These are phyloP conservation scores for Tachypleus tridentatus DNA, from an alignment of 1,140 invertebrate species.

Conservation along the genomic window DNA sequence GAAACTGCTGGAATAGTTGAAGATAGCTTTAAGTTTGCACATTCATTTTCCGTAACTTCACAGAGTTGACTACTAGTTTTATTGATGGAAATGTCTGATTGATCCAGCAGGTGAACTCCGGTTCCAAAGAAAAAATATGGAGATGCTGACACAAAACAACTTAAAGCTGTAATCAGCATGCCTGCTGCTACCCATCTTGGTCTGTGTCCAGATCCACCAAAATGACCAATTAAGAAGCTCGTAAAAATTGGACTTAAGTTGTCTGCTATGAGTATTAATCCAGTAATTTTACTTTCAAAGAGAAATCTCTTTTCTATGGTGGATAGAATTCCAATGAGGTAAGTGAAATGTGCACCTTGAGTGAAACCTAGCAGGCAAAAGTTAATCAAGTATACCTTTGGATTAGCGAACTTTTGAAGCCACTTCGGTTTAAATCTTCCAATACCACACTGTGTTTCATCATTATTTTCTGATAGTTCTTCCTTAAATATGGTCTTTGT, in stretches of 20 bases:
- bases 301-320: slow-evolving; percentile 68
- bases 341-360: slow-evolving; percentile 57
- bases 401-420: slow-evolving; percentile 55
- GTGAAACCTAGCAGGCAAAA: slow-evolving; percentile 59
- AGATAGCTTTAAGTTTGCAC: slow-evolving; percentile 6
- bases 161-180: slow-evolving; percentile 51
- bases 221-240: slow-evolving; percentile 44
- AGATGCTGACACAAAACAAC: slow-evolving; percentile 48
- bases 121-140: slow-evolving; percentile 54
- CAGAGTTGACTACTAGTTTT: slow-evolving; percentile 14
- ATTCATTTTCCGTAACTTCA: slow-evolving; percentile 8
- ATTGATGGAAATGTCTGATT: neutral
- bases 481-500: too few species aligned
- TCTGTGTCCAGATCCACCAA: slow-evolving; percentile 50
- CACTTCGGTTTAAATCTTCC: slow-evolving; percentile 28
- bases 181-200: slow-evolving; percentile 58
- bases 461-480: neutral
- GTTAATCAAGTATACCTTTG: slow-evolving; percentile 56
- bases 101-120: slow-evolving; percentile 19
- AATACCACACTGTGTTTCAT: slow-evolving; percentile 14
- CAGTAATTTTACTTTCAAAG: slow-evolving; percentile 58
- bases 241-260: slow-evolving; percentile 21
- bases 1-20: slow-evolving; percentile 16
- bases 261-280: slow-evolving; percentile 34
- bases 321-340: slow-evolving; percentile 61